Conservation (phyloP, 1,140 invertebrate genomes). For the Tetragnatha versicolor region DNA sequence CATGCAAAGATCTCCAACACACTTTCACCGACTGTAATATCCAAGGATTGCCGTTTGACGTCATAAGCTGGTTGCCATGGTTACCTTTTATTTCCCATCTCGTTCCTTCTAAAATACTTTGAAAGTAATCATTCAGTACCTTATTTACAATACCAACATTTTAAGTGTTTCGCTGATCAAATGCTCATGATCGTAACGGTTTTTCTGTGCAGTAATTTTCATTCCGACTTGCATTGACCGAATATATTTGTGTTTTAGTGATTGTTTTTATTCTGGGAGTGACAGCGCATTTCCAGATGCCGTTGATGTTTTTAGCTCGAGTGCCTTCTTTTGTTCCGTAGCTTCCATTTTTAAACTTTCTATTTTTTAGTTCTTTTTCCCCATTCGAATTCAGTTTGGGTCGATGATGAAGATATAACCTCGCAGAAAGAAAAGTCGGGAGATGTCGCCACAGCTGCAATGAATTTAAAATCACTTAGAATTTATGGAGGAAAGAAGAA, state of each 20-base stretch:
- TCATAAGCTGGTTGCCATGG: slow-evolving; percentile 24
- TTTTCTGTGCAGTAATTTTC: neutral
- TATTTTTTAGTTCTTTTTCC: neutral
- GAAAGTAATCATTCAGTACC: slow-evolving; percentile 32
- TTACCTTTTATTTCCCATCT: neutral
- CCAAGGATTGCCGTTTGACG: slow-evolving; percentile 29
- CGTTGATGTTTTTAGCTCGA: neutral
- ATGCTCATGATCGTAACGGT: slow-evolving; percentile 12
- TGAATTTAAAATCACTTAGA: slow-evolving; percentile 9
- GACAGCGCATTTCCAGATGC: slow-evolving; percentile 1
- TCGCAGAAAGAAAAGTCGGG: neutral
- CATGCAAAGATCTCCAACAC: neutral
- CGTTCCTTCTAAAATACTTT: neutral
- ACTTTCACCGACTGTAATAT: slow-evolving; percentile 32
- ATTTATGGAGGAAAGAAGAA: slow-evolving; percentile 8
- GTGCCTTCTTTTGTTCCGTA: neutral
- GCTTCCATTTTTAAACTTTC: neutral
- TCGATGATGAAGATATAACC: neutral
- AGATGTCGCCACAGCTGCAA: neutral
- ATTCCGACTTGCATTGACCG: neutral
- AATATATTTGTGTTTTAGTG: neutral
- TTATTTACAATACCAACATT: slow-evolving; percentile 33
- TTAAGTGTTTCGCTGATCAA: slow-evolving; percentile 5
- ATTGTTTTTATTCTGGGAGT: neutral
- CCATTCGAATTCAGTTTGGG: neutral